Percentiles rank a stretch among this genome's conserved stretches.
These are phyloP conservation scores for Astreopora myriophthalma DNA, from an alignment of 64 coral and sea anemone genomes.

Conservation along the genomic window DNA sequence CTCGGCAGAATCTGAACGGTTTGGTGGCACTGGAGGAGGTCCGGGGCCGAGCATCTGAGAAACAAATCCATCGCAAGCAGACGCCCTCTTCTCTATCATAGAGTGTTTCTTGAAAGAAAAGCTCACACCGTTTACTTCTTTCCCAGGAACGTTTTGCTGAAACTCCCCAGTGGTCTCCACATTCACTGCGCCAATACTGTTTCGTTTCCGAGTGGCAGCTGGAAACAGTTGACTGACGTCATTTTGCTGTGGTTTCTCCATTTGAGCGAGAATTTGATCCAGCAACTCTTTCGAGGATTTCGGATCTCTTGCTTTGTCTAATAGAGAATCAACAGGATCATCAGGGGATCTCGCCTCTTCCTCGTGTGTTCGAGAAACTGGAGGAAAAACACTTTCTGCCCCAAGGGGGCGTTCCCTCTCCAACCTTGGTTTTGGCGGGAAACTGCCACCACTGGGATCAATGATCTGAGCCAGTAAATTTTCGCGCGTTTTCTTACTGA, in stretches of 20 bases:
- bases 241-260: slow-evolving; percentile 9
- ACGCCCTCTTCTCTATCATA: slow-evolving; percentile 7
- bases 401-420: not conserved
- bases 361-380: not conserved
- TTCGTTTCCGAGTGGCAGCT: not conserved
- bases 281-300: not conserved
- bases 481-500: slow-evolving; percentile 16
- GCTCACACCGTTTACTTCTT: not conserved
- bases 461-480: not conserved
- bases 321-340: not conserved
- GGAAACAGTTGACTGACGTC: slow-evolving; percentile 38
- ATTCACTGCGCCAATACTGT: slow-evolving; percentile 10
- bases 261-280: slow-evolving; percentile 31
- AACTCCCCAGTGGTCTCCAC: not conserved
- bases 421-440: slow-evolving; percentile 10
- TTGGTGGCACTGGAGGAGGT: slow-evolving; percentile 43
- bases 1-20: not conserved
- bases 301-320: slow-evolving; percentile 20
- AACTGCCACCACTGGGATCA: not conserved
- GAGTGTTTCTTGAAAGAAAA: not conserved
- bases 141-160: not conserved
- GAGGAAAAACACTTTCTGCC: slow-evolving; percentile 1
- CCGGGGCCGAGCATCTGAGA: not conserved
- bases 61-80: not conserved
- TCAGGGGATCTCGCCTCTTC: not conserved